These are phyloP conservation scores for Pseudobourletiella spinata DNA, from an alignment of 1,140 invertebrate species.

Conservation along the genomic window DNA sequence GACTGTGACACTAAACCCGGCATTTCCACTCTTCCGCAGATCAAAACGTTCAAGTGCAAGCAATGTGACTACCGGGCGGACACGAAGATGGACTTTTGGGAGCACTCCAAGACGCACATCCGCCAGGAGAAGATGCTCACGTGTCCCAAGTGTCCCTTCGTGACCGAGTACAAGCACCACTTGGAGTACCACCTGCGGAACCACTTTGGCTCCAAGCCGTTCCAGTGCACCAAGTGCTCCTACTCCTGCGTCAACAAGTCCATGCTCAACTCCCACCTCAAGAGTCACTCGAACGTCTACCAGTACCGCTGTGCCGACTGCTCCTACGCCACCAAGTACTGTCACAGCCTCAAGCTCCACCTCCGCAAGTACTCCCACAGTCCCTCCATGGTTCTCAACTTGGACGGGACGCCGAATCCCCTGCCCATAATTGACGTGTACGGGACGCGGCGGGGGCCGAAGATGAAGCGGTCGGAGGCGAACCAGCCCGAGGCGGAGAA, in stretches of 20 bases:
- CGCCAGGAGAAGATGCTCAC: constrained; percentile 82
- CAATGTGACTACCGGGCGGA: constrained; percentile 74
- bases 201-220: constrained; percentile 92
- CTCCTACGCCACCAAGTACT: constrained; percentile 96
- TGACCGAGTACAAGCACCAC: constrained; percentile 98
- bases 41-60: constrained; percentile 85
- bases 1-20: no score
- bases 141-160: constrained; percentile 89
- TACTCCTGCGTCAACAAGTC: constrained; percentile 98
- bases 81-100: constrained; percentile 89
- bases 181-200: constrained; percentile 94
- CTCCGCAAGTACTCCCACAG: constrained; percentile 83
- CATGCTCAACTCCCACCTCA: constrained; percentile 97
- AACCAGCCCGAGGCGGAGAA: constrained; percentile 10
- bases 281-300: constrained; percentile 94
- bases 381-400: constrained; percentile 73
- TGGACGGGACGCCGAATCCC: constrained; percentile 77
- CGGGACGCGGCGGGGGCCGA: constrained; percentile 74
- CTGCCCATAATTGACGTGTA: constrained; percentile 82
- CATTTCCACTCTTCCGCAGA: no score
- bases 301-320: constrained; percentile 93
- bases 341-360: constrained; percentile 93
- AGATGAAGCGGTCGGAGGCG: constrained; percentile 48
- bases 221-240: constrained; percentile 83
- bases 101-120: constrained; percentile 82